A percentile compares a stretch with the other conserved stretches of the same genome.
phyloP scores from a whole-genome alignment of 2,888 invertebrate genomes.

The Drosophila mimetica region DNA sequence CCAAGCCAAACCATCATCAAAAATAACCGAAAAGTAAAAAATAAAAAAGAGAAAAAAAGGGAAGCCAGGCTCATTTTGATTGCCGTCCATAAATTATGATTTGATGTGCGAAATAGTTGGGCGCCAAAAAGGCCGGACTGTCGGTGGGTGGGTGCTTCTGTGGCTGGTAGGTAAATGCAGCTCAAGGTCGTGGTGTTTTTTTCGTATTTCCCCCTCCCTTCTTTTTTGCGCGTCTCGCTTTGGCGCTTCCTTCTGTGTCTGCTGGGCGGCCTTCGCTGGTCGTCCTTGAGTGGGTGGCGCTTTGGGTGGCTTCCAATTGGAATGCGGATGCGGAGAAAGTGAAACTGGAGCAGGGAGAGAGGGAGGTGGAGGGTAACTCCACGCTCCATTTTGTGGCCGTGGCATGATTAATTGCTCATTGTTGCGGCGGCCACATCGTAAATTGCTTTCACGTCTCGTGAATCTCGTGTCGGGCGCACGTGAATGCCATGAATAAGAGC shows the following conservation, averaged over 20 bases:
- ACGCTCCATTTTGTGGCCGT: constrained; percentile 49
- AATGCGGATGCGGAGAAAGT: constrained; percentile 24
- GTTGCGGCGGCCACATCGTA: constrained; percentile 65
- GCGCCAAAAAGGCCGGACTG: constrained; percentile 4
- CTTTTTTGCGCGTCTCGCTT: constrained; percentile 2
- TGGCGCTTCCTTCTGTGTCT: constrained; percentile 15
- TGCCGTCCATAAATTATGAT: constrained; percentile 71
- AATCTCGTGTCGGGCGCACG: constrained; percentile 58
- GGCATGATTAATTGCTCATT: constrained; percentile 71
- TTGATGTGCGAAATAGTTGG: constrained; percentile 70
- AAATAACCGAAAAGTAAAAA: background rate
- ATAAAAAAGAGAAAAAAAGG: background rate
- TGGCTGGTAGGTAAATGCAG: constrained; percentile 29
- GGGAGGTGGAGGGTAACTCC: constrained; percentile 1
- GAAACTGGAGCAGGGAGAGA: constrained; percentile 21
- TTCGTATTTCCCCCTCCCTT: background rate
- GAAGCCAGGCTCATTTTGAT: constrained; percentile 8
- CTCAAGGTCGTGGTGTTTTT: constrained; percentile 32
- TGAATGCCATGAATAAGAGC: constrained; percentile 52
- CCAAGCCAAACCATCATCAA: constrained; percentile 25
- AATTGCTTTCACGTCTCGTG: constrained; percentile 58
- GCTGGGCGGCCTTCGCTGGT: constrained; percentile 16
- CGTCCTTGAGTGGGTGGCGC: constrained; percentile 27
- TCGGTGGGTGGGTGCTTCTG: constrained; percentile 27
- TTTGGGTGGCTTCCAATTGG: background rate